These are phyloP conservation scores for Charadrius vociferus DNA, from an alignment of 2,113 vertebrate species.

Conservation along the genomic window DNA sequence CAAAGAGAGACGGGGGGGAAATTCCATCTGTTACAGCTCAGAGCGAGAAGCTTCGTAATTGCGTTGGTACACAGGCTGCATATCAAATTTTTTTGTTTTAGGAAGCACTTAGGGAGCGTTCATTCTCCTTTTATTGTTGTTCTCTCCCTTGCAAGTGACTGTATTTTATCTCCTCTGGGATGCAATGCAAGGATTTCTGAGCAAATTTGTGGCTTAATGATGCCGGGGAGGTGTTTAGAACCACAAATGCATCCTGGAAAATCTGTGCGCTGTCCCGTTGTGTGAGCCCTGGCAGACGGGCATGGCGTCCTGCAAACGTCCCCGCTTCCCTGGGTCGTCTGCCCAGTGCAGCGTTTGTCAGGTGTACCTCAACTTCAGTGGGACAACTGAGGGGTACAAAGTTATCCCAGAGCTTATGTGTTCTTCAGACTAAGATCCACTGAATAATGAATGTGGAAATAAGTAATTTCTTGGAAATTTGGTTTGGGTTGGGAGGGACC, in stretches of 20 bases:
- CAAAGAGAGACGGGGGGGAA: conserved; percentile 37
- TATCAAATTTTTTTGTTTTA: conserved; percentile 47
- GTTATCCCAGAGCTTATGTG: accelerated
- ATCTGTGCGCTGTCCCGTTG: not conserved
- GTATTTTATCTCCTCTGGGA: conserved; percentile 58
- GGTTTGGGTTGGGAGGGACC: not conserved
- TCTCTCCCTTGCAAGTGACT: conserved; percentile 51
- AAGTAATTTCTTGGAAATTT: not conserved
- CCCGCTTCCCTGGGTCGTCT: not conserved
- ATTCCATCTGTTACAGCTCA: conserved; percentile 71
- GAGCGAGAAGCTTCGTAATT: conserved; percentile 49
- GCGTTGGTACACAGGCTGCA: conserved; percentile 51
- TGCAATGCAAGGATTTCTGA: conserved; percentile 19
- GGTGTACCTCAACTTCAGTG: not conserved
- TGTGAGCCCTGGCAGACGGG: not conserved
- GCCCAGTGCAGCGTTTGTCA: accelerated
- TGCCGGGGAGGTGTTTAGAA: conserved; percentile 25
- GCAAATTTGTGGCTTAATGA: conserved; percentile 29
- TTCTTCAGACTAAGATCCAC: not conserved
- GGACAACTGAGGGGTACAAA: not conserved
- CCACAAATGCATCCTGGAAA: conserved; percentile 14
- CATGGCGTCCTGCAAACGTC: not conserved
- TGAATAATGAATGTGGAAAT: not conserved
- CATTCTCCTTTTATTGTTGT: conserved; percentile 60
- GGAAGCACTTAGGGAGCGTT: conserved; percentile 65